Evolutionary conservation across 2,113 vertebrate genomes (phyloP).

Genomic region (Pelmatolapia mariae): DNA sequence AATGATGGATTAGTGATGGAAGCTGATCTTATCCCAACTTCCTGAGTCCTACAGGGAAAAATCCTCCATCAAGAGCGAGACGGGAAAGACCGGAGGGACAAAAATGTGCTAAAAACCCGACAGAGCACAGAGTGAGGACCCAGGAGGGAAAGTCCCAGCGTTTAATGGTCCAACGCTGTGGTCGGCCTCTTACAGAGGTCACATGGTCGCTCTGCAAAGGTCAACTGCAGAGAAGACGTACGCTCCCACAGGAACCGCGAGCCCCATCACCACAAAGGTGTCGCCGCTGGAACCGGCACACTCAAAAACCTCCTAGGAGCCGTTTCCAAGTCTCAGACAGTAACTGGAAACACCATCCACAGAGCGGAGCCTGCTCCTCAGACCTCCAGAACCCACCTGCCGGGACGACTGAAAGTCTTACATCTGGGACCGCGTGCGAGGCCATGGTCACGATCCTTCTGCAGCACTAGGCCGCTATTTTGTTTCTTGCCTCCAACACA

Average conservation of each 20-base stretch:
- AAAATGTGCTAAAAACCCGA: not conserved
- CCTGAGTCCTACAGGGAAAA: not conserved
- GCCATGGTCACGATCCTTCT: not conserved
- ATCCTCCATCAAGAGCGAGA: not conserved
- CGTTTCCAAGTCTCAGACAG: not conserved
- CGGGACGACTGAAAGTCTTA: fast-evolving
- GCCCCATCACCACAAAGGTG: not conserved
- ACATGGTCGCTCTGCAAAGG: not conserved
- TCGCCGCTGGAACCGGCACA: not conserved
- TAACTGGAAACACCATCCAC: not conserved
- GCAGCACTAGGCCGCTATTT: not conserved
- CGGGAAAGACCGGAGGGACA: not conserved
- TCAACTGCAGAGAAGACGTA: not conserved
- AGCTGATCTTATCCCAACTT: not conserved
- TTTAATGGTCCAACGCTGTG: not conserved
- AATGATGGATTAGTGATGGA: not conserved
- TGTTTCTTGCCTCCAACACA: not conserved
- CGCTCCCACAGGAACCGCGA: not conserved
- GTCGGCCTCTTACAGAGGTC: not conserved
- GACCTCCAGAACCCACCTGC: not conserved
- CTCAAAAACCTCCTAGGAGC: not conserved
- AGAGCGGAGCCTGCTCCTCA: not conserved
- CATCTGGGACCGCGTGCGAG: not conserved
- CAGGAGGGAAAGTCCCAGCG: not conserved
- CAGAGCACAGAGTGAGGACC: not conserved